phyloP scores from a whole-genome alignment of 2,888 invertebrate species.

The Trichogramma evanescens region DNA sequence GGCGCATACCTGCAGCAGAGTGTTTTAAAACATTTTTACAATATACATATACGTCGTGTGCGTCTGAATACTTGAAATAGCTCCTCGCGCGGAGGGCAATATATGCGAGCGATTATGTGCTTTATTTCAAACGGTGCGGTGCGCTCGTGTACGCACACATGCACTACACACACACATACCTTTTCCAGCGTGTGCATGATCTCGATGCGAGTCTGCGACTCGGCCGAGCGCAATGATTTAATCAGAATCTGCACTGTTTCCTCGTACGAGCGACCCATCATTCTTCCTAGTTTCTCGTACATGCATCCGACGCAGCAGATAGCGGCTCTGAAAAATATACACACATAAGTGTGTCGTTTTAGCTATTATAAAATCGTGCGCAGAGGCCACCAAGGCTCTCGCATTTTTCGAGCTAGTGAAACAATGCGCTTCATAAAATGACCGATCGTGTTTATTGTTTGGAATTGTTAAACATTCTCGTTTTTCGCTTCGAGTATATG shows the following conservation, averaged over 20 bases:
- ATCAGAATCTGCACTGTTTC: conserved; percentile 91
- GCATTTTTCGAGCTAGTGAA: too few relatives aligned
- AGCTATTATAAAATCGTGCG: too few relatives aligned
- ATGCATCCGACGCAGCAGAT: conserved; percentile 92
- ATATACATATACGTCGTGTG: not conserved
- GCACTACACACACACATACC: conserved; percentile 48
- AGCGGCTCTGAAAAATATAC: conserved; percentile 67
- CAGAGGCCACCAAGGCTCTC: too few relatives aligned
- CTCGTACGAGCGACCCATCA: conserved; percentile 98
- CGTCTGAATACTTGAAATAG: too few relatives aligned
- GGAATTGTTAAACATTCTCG: too few relatives aligned
- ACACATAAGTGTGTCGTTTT: too few relatives aligned
- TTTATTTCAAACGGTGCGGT: too few relatives aligned
- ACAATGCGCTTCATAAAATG: not conserved
- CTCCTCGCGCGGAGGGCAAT: too few relatives aligned
- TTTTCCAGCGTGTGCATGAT: conserved; percentile 96
- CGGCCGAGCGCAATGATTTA: conserved; percentile 84
- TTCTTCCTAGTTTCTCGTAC: conserved; percentile 95
- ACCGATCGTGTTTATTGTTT: too few relatives aligned
- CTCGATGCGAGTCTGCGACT: conserved; percentile 93
- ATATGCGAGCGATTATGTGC: too few relatives aligned
- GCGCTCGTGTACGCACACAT: too few relatives aligned
- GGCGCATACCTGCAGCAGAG: conserved; percentile 60
- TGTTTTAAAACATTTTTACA: conserved; percentile 15
- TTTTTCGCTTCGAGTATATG: too few relatives aligned